Conservation (phyloP, 2,888 invertebrate genomes). For the Saturnia japonica region DNA sequence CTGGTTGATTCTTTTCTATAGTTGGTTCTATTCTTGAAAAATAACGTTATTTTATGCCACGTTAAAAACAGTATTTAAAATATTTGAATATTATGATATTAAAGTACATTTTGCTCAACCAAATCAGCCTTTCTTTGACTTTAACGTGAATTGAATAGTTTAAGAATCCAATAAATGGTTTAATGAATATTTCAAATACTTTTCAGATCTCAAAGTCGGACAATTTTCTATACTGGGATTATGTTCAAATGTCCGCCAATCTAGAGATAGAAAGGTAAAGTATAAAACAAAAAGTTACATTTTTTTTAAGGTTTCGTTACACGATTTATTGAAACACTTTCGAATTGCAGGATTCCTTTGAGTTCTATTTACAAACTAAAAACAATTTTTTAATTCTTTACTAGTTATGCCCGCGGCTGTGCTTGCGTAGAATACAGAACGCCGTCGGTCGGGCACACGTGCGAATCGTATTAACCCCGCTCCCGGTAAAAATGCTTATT, state of each 20-base stretch:
- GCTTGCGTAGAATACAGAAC: too few relatives aligned
- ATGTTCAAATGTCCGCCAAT: constrained; percentile 8
- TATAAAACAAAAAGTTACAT: neutral
- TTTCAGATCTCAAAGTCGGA: neutral
- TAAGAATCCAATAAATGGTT: too few relatives aligned
- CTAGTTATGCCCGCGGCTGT: too few relatives aligned
- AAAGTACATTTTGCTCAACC: neutral
- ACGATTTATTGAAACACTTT: neutral
- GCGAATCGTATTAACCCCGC: too few relatives aligned
- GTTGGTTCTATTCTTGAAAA: neutral
- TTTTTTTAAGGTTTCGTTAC: neutral
- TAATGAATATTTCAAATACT: neutral
- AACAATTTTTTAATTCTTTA: too few relatives aligned
- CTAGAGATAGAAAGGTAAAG: constrained; percentile 14
- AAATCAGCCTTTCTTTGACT: neutral
- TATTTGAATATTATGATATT: too few relatives aligned
- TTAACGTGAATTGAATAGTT: neutral
- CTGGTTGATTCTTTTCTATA: neutral
- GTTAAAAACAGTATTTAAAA: neutral
- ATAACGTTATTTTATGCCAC: neutral
- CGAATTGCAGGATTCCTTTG: neutral
- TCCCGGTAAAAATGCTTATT: too few relatives aligned
- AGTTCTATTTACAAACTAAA: neutral
- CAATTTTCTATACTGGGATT: neutral
- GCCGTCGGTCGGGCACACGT: too few relatives aligned